A percentile compares a stretch with the other conserved stretches of the same genome.
Evolutionary conservation across 2,888 invertebrate genomes (phyloP).

Genomic region (Meloe dianella): DNA sequence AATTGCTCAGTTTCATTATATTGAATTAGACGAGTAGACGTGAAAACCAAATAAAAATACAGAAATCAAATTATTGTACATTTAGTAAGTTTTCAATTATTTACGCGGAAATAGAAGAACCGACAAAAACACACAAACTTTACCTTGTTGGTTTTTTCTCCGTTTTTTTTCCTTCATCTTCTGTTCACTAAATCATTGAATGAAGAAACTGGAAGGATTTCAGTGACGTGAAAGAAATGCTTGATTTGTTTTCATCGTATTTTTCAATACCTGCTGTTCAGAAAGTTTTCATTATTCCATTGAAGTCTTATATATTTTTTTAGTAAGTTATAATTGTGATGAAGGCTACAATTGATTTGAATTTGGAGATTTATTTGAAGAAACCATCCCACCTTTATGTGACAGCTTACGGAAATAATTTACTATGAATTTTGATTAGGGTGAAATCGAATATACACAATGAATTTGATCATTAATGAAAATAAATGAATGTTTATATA

Average conservation of each 20-base stretch:
- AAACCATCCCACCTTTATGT: constrained; percentile 11
- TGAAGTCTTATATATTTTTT: too few relatives aligned
- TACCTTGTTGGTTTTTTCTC: background rate
- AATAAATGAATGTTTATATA: background rate
- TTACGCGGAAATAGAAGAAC: background rate
- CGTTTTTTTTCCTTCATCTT: too few relatives aligned
- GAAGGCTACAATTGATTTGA: background rate
- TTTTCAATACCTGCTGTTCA: too few relatives aligned
- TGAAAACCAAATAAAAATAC: background rate
- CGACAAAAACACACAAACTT: background rate
- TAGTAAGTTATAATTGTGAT: too few relatives aligned
- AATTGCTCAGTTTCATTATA: too few relatives aligned
- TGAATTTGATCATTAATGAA: background rate
- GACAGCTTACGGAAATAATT: constrained; percentile 19
- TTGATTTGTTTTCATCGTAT: background rate
- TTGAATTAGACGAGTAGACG: background rate
- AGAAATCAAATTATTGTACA: background rate
- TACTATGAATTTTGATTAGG: background rate
- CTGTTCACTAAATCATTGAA: constrained; percentile 14
- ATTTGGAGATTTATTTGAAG: constrained; percentile 4
- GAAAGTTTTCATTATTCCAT: too few relatives aligned
- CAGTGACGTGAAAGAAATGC: background rate
- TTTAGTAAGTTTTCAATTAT: background rate
- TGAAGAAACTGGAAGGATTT: constrained; percentile 15
- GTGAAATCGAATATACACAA: background rate